phyloP scores from a whole-genome alignment of 1,140 invertebrate species.

The Polyergus mexicanus region DNA sequence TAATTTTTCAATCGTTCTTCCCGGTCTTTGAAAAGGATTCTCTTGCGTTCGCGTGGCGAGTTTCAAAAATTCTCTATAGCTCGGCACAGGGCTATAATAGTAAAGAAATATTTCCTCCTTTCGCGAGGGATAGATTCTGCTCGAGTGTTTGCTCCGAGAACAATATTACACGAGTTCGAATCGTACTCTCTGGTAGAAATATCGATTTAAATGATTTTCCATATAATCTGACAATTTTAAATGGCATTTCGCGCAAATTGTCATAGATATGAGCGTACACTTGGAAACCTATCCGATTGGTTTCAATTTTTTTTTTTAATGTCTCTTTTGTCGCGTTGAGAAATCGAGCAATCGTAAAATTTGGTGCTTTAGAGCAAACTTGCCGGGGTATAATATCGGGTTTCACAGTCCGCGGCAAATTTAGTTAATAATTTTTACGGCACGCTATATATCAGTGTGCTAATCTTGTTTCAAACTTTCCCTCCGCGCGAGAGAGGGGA shows the following conservation, averaged over 20 bases:
- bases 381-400: slow-evolving; percentile 9
- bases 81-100: neutral
- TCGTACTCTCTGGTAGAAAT: neutral
- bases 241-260: neutral
- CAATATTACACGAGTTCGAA: neutral
- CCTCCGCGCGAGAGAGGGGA: neutral
- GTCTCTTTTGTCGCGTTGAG: neutral
- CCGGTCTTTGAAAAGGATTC: slow-evolving; percentile 61
- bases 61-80: slow-evolving; percentile 32
- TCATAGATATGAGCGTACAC: neutral
- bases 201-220: slow-evolving; percentile 14
- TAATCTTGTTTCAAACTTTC: slow-evolving; percentile 47
- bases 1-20: slow-evolving; percentile 60
- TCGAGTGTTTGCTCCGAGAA: slow-evolving; percentile 33
- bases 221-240: neutral
- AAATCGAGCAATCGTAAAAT: slow-evolving; percentile 39
- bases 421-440: slow-evolving; percentile 58
- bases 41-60: neutral
- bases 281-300: neutral
- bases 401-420: slow-evolving; percentile 29
- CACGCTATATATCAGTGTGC: slow-evolving; percentile 23
- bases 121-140: neutral
- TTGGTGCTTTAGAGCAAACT: slow-evolving; percentile 25
- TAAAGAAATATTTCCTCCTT: neutral
- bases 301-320: slow-evolving; percentile 18